Conservation (phyloP, 2,113 vertebrate genomes). For the Furnarius figulus region DNA sequence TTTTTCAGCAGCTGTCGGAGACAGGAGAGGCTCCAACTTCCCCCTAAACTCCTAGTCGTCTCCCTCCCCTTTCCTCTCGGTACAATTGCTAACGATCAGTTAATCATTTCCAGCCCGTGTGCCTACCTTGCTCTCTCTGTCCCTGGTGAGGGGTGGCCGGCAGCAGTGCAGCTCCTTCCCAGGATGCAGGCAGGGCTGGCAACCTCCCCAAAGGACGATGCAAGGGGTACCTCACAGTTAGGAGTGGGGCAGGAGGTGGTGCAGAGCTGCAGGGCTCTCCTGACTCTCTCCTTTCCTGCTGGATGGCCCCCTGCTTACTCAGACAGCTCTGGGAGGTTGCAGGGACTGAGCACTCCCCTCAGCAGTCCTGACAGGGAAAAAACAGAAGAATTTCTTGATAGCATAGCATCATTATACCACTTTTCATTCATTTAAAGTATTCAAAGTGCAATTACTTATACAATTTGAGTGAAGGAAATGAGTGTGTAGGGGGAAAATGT, state of each 20-base stretch:
- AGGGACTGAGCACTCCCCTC: not conserved
- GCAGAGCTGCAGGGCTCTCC: not conserved
- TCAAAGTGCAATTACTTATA: constrained; percentile 30
- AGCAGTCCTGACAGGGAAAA: not conserved
- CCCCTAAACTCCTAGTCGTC: not conserved
- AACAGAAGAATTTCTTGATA: not conserved
- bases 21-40: not conserved
- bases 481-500: constrained; percentile 29
- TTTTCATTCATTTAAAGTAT: constrained; percentile 45
- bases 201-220: not conserved
- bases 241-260: not conserved
- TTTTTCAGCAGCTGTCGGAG: not conserved
- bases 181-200: not conserved
- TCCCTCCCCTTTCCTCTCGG: not conserved
- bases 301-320: not conserved
- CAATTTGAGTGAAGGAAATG: constrained; percentile 18
- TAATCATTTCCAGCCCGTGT: not conserved
- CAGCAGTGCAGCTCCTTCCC: not conserved
- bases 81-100: rapidly evolving
- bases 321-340: not conserved
- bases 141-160: not conserved
- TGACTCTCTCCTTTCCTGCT: not conserved
- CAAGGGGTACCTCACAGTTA: not conserved
- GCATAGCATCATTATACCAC: not conserved
- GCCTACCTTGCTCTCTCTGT: not conserved